A percentile compares a stretch with the other conserved stretches of the same genome.
These are phyloP conservation scores for Drosophila tristis DNA, from an alignment of 1,140 invertebrate genomes.

Conservation along the genomic window DNA sequence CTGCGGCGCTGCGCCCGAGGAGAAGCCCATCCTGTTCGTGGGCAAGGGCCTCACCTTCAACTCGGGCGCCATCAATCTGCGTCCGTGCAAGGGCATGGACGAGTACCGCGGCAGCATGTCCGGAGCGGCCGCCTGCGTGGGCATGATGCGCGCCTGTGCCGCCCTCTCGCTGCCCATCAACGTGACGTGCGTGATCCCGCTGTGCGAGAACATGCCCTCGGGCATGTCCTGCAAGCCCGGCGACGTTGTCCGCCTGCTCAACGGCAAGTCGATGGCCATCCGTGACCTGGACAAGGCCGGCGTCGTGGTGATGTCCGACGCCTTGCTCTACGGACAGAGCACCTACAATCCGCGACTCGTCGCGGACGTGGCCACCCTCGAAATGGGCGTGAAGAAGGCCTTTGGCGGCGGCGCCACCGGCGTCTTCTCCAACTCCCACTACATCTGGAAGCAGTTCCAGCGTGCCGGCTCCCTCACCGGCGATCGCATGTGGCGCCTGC, in stretches of 20 bases:
- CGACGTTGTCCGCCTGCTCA: constrained; percentile 93
- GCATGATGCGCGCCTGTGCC: constrained; percentile 89
- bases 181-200: constrained; percentile 89
- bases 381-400: constrained; percentile 83
- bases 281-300: constrained; percentile 97
- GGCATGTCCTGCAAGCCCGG: constrained; percentile 94
- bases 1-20: constrained; percentile 82
- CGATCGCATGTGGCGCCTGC: constrained; percentile 95
- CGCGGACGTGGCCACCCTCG: constrained; percentile 91
- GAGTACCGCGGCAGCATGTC: constrained; percentile 96
- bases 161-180: constrained; percentile 90
- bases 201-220: constrained; percentile 95
- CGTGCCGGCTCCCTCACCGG: constrained; percentile 89
- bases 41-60: constrained; percentile 96
- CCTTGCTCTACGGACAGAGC: constrained; percentile 90
- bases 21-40: constrained; percentile 87
- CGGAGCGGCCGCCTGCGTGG: constrained; percentile 93
- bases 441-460: constrained; percentile 87
- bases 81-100: constrained; percentile 90
- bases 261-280: constrained; percentile 93
- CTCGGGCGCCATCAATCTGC: constrained; percentile 93
- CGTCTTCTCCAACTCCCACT: constrained; percentile 89
- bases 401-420: constrained; percentile 91
- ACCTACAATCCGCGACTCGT: constrained; percentile 87
- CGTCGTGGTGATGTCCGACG: constrained; percentile 94